phyloP scores from a whole-genome alignment of 2,113 vertebrate species.

The Brachyhypopomus gauderio region DNA sequence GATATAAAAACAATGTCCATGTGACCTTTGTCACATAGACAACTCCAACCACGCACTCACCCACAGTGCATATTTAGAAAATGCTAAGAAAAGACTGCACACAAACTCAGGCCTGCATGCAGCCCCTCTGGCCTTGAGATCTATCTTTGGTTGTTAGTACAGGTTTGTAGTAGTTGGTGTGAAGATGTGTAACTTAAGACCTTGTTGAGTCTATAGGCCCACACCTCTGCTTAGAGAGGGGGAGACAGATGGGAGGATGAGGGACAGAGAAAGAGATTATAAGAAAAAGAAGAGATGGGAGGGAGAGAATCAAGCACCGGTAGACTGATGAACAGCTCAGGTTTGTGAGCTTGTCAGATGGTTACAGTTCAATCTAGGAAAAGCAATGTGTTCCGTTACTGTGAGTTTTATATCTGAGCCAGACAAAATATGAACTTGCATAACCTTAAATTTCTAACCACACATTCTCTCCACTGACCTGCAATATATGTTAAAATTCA shows the following conservation, averaged over 20 bases:
- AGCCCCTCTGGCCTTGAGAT: slow-evolving; percentile 28
- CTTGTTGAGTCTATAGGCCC: slow-evolving; percentile 67
- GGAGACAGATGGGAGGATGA: slow-evolving; percentile 33
- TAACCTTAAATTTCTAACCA: slow-evolving; percentile 27
- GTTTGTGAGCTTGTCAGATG: neutral
- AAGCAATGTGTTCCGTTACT: slow-evolving; percentile 17
- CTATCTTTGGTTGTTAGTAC: slow-evolving; percentile 59
- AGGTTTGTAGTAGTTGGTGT: slow-evolving; percentile 63
- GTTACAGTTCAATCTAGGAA: neutral
- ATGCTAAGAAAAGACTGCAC: neutral
- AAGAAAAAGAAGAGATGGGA: slow-evolving; percentile 46
- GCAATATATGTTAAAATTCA: slow-evolving; percentile 12
- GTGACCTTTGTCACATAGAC: neutral
- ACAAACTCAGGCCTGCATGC: neutral
- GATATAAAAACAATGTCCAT: neutral
- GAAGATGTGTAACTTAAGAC: slow-evolving; percentile 59
- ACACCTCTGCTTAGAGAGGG: slow-evolving; percentile 43
- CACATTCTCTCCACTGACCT: slow-evolving; percentile 14
- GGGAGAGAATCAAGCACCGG: slow-evolving; percentile 53
- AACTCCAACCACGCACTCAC: slow-evolving; percentile 7
- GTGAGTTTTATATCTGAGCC: slow-evolving; percentile 9
- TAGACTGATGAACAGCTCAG: slow-evolving; percentile 30
- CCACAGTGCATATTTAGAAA: neutral
- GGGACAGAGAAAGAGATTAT: neutral
- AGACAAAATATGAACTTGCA: slow-evolving; percentile 26